Evolutionary conservation across 2,888 invertebrate species (phyloP).

Genomic region (Pristionchus fissidentatus): DNA sequence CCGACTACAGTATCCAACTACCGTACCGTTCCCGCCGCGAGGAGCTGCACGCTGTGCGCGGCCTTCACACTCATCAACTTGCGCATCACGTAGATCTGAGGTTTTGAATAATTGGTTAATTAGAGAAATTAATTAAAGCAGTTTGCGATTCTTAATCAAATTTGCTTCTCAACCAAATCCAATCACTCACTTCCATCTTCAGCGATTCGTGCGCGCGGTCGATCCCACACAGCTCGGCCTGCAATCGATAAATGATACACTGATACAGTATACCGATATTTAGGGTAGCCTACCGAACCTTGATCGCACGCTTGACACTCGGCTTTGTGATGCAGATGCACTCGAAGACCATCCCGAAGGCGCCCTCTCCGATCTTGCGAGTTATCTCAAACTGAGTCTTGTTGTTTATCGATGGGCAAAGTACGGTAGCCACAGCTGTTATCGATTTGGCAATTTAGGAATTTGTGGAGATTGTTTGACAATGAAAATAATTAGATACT

Average conservation of each 20-base stretch:
- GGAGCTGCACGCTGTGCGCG: slow-evolving; percentile 15
- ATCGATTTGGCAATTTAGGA: too few relatives aligned
- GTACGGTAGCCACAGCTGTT: too few relatives aligned
- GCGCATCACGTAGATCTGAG: slow-evolving; percentile 32
- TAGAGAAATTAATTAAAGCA: background rate
- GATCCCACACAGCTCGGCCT: background rate
- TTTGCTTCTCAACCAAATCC: background rate
- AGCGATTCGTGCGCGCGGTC: slow-evolving; percentile 35
- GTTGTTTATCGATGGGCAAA: too few relatives aligned
- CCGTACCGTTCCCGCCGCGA: slow-evolving; percentile 20
- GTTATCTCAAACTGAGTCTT: slow-evolving; percentile 29
- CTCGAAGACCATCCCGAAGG: slow-evolving; percentile 43
- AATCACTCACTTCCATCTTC: slow-evolving; percentile 28
- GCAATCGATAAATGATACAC: background rate
- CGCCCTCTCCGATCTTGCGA: slow-evolving; percentile 39
- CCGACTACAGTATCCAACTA: background rate
- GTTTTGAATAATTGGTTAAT: background rate
- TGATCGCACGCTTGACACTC: slow-evolving; percentile 7
- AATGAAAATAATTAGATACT: too few relatives aligned
- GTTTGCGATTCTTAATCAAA: too few relatives aligned
- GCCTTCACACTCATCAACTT: slow-evolving; percentile 36
- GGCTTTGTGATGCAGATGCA: background rate
- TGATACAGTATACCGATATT: background rate
- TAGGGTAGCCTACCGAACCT: background rate
- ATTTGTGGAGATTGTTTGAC: too few relatives aligned